Evolutionary conservation across 1,140 invertebrate species (phyloP), one percentile per base, ranked within the genome.

Genomic region (Mesaphorura yosii): DNA sequence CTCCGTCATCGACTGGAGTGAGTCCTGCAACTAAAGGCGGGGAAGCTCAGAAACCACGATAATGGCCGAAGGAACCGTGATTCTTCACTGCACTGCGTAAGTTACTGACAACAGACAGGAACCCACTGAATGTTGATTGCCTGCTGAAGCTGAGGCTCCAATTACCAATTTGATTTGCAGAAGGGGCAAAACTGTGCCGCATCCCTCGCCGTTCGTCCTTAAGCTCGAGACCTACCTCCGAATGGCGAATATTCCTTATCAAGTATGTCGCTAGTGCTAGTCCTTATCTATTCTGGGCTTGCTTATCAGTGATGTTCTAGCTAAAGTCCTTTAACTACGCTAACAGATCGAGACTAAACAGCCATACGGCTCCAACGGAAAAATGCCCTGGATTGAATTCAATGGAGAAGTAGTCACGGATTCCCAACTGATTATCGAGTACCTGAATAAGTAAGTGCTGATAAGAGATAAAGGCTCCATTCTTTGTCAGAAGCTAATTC

Each of bases 361-460:
- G 20, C 62, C 57, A 5, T 28, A 53, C 12, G 54, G 64, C 1
- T 31, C 29, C 10, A 58, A 55, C 14, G 61, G 57, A 20, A 65
- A 62, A 45, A 58, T 48, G 4, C 72, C 72, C 2, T 74, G 70
- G 70, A 69, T 74, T 28, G 65, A 64, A 5, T 64, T 66, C 31
- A 70, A 72, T 48, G 71, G 69, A 1, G 53, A 66, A 50, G 56
- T 65, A 2, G 51, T 72, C 0, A 56, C 64, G 2, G 72, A 73
- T 53, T 72, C 72, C 2, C 54, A 64, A 38, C 25, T 65, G 1
- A 53, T 55, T 38, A 50, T 65, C 4, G 51, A 60, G 26, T 40
- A 34, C 25, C 50, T 65, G 10, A 40, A 28, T 25, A 56, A 51
- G 48, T 51, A 56, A 51, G 14, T 20, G 26, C 14, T 3, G 37